Base-by-base conservation (phyloP, 2,113 vertebrate genomes). In the Trogon surrucura region DNA sequence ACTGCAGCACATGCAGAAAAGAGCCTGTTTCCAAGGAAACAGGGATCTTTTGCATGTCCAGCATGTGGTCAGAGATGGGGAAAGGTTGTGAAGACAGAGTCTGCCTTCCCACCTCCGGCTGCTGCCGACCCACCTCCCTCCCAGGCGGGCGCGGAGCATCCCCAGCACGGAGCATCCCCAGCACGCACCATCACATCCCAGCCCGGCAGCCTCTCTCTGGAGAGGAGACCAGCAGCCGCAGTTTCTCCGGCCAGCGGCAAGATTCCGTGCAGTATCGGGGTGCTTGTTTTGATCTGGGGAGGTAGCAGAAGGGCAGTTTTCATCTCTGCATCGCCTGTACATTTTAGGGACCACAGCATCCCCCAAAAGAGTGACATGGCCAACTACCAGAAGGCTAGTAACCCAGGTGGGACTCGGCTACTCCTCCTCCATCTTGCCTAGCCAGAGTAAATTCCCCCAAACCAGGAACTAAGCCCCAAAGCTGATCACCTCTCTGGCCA, bases 1-100 rank as follows among this genome's bases (percentile, higher is more conserved):
- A 13, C 77, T 83, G 98, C 96, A 95, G 97, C 95, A 97, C 97
- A 93, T 95, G 97, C 69, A 88, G 96, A 85, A 36, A 96, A 93
- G 95, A 97, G 93, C 96, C 67, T 8, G 98, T 98, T 98, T 97
- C 98, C 97, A 98, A 96, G 98, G 98, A 96, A 97, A 98, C 97
- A 6, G 86, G 62, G 86, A 94, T 89, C 65, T 94, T 97, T 93
- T 97, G 95, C 96, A 91, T 97, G 96, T 95, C 97, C 96, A 81
- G 94, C 91, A 73, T 96, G 95, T 88, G 97, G 97, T 80, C 96
- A 74, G 93, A 69, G 77, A 53, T 9, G 56, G 85, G 72, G 89
- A 82, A 86, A 92, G 95, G 95, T 47, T 77, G 91, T 81, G 91
- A 84, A 92, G 94, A 29, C 74, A 54, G 54, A 83, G 48, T 29